Percentiles rank a stretch among this genome's conserved stretches.
phyloP scores from a whole-genome alignment of 2,888 invertebrate species.

The Anticlea derivata region DNA sequence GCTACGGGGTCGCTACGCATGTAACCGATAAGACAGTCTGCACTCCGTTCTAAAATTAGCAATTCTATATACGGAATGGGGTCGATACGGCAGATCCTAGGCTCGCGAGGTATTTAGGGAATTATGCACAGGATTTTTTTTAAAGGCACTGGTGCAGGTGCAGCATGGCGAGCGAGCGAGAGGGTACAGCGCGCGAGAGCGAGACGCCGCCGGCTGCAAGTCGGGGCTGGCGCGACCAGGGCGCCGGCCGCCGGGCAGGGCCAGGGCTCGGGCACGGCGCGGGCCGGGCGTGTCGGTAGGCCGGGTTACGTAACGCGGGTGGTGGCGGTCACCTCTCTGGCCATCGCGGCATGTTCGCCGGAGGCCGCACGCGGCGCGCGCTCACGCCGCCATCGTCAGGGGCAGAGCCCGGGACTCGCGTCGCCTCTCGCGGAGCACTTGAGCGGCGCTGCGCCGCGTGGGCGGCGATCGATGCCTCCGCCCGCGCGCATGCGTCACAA shows the following conservation, averaged over 20 bases:
- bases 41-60: slow-evolving; percentile 32
- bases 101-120: slow-evolving; percentile 11
- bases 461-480: slow-evolving; percentile 71
- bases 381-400: slow-evolving; percentile 80
- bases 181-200: slow-evolving; percentile 56
- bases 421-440: slow-evolving; percentile 73
- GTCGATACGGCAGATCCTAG: slow-evolving; percentile 19
- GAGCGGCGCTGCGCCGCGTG: slow-evolving; percentile 55
- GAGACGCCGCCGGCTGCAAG: slow-evolving; percentile 63
- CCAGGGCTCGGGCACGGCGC: slow-evolving; percentile 10
- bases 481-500: slow-evolving; percentile 55
- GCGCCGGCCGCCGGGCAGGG: no score
- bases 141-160: slow-evolving; percentile 69
- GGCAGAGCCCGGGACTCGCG: slow-evolving; percentile 77
- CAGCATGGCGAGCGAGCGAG: slow-evolving; percentile 58
- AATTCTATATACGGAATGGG: slow-evolving; percentile 26
- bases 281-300: slow-evolving; percentile 58
- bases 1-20: slow-evolving; percentile 49
- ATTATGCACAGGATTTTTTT: slow-evolving; percentile 35
- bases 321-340: slow-evolving; percentile 86
- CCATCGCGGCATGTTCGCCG: slow-evolving; percentile 88
- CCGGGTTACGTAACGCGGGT: slow-evolving; percentile 57
- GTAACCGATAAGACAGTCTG: slow-evolving; percentile 29
- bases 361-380: slow-evolving; percentile 83
- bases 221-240: slow-evolving; percentile 36